A percentile compares a stretch with the other conserved stretches of the same genome.
Conservation (phyloP, 1,140 invertebrate species). For the Lordiphosa collinella region DNA sequence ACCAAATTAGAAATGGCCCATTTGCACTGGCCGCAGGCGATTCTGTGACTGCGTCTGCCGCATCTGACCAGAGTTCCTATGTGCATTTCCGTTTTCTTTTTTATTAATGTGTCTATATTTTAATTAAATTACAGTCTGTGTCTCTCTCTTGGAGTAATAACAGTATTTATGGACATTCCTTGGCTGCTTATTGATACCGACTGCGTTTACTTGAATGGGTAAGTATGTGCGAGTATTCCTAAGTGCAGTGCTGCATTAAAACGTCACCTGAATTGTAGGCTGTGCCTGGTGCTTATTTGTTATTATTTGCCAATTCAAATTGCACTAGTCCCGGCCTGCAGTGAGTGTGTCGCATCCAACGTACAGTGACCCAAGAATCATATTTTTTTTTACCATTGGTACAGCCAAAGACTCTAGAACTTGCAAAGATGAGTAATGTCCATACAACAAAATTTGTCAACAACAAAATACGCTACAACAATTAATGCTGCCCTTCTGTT, state of each 20-base stretch:
- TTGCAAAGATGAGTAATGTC: no score
- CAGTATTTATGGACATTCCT: conserved; percentile 50
- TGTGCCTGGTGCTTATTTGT: conserved; percentile 79
- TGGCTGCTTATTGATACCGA: conserved; percentile 54
- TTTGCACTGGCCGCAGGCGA: not conserved
- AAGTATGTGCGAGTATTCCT: conserved; percentile 13
- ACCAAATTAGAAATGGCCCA: conserved; percentile 6
- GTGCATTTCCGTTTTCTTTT: conserved; percentile 7
- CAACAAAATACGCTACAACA: no score
- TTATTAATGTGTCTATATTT: conserved; percentile 69
- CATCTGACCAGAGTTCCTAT: not conserved
- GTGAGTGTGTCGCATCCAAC: conserved; percentile 67
- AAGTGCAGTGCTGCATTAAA: conserved; percentile 62
- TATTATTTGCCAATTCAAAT: conserved; percentile 68
- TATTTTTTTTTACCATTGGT: no score
- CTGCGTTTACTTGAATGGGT: conserved; percentile 1
- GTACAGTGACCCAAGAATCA: not conserved
- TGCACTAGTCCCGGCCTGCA: conserved; percentile 80
- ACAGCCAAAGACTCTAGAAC: no score
- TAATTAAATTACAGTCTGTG: conserved; percentile 69
- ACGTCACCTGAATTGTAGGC: conserved; percentile 77
- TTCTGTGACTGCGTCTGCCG: not conserved
- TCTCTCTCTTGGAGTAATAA: conserved; percentile 35
- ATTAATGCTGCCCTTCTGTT: no score
- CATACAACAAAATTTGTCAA: no score